A percentile compares a stretch with the other conserved stretches of the same genome.
Conservation (phyloP, 2,113 vertebrate genomes). For the Lucifuga dentata region DNA sequence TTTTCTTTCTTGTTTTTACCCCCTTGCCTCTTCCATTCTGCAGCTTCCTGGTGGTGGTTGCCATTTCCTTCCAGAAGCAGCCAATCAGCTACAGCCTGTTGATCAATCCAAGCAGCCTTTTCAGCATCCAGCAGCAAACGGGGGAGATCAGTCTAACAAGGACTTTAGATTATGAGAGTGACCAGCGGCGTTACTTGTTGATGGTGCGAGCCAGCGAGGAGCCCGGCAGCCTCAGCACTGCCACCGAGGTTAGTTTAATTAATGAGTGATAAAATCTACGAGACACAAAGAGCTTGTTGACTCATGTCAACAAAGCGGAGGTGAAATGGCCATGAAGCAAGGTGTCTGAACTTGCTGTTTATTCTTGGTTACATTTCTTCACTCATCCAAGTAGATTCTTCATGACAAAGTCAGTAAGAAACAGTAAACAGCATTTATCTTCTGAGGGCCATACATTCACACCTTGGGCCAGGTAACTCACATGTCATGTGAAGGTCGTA, state of each 20-base stretch:
- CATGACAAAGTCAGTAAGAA: too few relatives aligned
- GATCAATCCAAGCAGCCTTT: conserved; percentile 89
- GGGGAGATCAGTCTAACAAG: conserved; percentile 87
- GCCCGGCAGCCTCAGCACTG: conserved; percentile 81
- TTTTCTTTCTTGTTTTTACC: background rate
- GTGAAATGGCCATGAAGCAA: background rate
- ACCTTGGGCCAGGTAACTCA: too few relatives aligned
- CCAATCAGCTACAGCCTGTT: conserved; percentile 87
- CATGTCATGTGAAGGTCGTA: too few relatives aligned
- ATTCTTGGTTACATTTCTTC: too few relatives aligned
- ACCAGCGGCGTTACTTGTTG: conserved; percentile 86
- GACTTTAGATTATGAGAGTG: conserved; percentile 87
- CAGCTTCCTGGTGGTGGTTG: conserved; percentile 87
- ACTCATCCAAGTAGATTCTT: too few relatives aligned
- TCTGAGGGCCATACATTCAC: too few relatives aligned
- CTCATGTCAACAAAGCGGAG: conserved; percentile 12
- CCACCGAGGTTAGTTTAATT: conserved; percentile 83
- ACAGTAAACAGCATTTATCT: too few relatives aligned
- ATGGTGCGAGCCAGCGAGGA: conserved; percentile 86
- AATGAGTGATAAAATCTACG: background rate
- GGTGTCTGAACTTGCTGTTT: too few relatives aligned
- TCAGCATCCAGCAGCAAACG: conserved; percentile 81
- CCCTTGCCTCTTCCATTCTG: conserved; percentile 31
- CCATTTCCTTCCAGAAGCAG: conserved; percentile 88
- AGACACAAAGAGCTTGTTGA: conserved; percentile 13